Percentiles rank a stretch among this genome's conserved stretches.
Conservation (phyloP, 2,888 invertebrate species). For the Pristionchus arcanus region DNA sequence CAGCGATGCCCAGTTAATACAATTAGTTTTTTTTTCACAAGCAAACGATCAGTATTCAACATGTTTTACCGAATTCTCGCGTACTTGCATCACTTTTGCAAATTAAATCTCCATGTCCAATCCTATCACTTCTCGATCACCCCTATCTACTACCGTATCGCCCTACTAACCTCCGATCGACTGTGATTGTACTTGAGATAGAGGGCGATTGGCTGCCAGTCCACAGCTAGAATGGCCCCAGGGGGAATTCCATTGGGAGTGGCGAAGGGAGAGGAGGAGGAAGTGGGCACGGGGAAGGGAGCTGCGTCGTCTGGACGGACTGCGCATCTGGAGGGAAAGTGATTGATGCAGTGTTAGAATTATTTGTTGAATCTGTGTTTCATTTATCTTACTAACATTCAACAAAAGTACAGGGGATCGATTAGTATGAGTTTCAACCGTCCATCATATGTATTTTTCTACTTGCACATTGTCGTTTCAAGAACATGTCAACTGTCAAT, state of each 20-base stretch:
- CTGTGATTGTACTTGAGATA: constrained; percentile 91
- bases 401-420: no score
- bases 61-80: background rate
- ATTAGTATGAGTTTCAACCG: no score
- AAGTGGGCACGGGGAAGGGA: background rate
- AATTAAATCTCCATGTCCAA: background rate
- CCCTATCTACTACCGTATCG: background rate
- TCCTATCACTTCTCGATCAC: background rate
- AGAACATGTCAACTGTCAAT: no score
- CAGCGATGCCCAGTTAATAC: no score
- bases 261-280: background rate
- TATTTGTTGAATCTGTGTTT: no score
- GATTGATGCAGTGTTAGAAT: background rate
- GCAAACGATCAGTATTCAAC: background rate
- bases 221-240: constrained; percentile 85
- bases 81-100: background rate
- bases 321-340: background rate
- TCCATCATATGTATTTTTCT: no score
- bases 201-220: constrained; percentile 95
- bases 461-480: no score
- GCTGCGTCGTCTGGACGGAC: background rate
- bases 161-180: constrained; percentile 84
- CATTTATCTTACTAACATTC: no score
- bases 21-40: background rate
- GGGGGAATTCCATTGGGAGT: background rate